Base-by-base conservation (phyloP, 2,888 invertebrate species). In the Stegana nigrithorax region DNA sequence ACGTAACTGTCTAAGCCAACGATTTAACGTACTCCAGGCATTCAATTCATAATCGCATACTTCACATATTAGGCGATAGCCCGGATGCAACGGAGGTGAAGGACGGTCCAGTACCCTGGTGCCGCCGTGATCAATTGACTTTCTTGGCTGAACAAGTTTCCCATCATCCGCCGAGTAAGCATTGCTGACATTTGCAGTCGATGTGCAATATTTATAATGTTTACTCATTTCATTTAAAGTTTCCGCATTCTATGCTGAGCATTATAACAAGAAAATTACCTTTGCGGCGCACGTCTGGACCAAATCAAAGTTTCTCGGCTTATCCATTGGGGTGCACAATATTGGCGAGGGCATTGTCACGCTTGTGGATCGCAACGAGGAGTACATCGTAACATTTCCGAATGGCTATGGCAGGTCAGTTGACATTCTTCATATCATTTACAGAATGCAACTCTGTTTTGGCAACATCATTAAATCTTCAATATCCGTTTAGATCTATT, bases 71-170 rank as follows among this genome's bases (percentile, higher is more conserved):
- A 80, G 76, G 61, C 25, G 78, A 81, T 72, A 45, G 63, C 45
- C 63, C 68, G 27, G 82, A 83, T 61, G 67, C 29, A 8, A 63
- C 69, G 26, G 71, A 75, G n/a, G 91, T 91, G 8, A 86, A 88
- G 8, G 94, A 94, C 77, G 96, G 96, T 0, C 97, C 97, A 1
- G 91, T 97, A 42, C 95, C 96, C 0, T 97, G 97, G 94, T 95
- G 95, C 73, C 90, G 89, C 7, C 90, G 90, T 50, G 91, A 94
- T 87, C 95, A 98, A 83, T 88, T 99, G 8, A 91, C 93, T 6
- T 99, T 99, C 86, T 91, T 98, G 55, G 96, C 99, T 3, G 99
- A 99, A 84, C 99, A 99, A 87, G 98, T 98, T 10, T 98, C 97
- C 7, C 99, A 99, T 88, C 99, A 99, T 88, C 99, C 98, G 47